Evolutionary conservation across 2,888 invertebrate genomes (phyloP), one percentile per base, ranked within the genome.

Genomic region (Pyrrhosoma nymphula): DNA sequence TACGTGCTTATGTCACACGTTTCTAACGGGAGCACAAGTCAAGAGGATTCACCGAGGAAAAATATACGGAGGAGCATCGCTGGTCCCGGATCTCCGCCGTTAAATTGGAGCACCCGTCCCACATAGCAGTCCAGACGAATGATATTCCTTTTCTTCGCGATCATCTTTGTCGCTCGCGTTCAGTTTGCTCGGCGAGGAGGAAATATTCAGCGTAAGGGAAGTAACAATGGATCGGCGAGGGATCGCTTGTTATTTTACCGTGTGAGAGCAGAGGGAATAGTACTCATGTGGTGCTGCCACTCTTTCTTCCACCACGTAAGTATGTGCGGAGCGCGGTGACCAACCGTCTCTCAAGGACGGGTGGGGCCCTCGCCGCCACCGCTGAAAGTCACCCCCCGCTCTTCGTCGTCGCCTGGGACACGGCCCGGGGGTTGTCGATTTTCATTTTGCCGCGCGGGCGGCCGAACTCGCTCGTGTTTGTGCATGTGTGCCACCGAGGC

Each of bases 371-470:
- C 47, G 47, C 47, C 47, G 47, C 47, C 47, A 8, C 47, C 47
- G 82, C 82, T 82, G 30, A 35, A 35, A 35, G 82, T 35, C 30
- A 18, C 30, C 30, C 82, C 82, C 30, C 47, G 47, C 47, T 47
- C 47, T 47, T 4, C 47, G 14, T 18, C 12, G 69, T 69, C 69
- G 69, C 26, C 69, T 3, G 30, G 82, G 35, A 60, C 60, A 60
- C 20, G 35, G 82, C 69, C 82, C n/a, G 82, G 69, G 69, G 82
- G 3, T 82, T 82, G 82, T 82, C 82, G 82, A 82, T 82, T 82
- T 82, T 82, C 82, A 82, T 82, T 35, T 60, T 35, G 82, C 30
- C 82, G 82, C 82, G 82, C 82, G 30, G 30, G 82, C 30, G 82
- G 20, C 60, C 26, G 69, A n/a, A 69, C 26, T 23, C 26, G 60